Conservation (phyloP, 1,140 invertebrate genomes). For the Cyrtorhinus lividipennis region DNA sequence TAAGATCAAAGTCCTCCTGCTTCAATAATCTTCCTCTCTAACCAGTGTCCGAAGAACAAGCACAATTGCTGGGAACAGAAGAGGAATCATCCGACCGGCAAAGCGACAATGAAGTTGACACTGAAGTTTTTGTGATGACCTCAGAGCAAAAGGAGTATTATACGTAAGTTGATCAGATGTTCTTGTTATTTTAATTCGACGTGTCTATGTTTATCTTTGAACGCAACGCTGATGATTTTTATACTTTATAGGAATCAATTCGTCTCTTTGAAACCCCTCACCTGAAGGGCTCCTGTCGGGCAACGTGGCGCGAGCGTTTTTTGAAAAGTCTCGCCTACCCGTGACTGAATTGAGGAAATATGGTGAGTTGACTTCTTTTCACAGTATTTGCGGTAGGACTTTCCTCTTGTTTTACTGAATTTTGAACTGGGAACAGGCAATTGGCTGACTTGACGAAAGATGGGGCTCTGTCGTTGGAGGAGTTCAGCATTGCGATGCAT, state of each 20-base stretch:
- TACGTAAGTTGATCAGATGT: no score
- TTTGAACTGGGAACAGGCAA: no score
- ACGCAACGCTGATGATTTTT: no score
- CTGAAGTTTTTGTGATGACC: constrained; percentile 58
- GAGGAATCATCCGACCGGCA: constrained; percentile 77
- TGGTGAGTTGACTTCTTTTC: constrained; percentile 41
- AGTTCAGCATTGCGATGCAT: constrained; percentile 97
- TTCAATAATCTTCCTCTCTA: constrained; percentile 12
- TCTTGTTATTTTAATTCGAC: no score
- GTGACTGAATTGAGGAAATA: constrained; percentile 79
- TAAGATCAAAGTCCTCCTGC: no score
- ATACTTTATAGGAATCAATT: constrained; percentile 55
- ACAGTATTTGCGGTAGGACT: no score
- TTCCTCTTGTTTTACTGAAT: no score
- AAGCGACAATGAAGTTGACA: constrained; percentile 48
- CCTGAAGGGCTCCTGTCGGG: constrained; percentile 64
- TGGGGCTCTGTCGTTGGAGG: constrained; percentile 78
- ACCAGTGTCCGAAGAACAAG: constrained; percentile 55
- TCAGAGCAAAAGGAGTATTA: constrained; percentile 88
- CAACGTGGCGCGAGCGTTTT: constrained; percentile 76
- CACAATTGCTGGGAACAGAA: constrained; percentile 66
- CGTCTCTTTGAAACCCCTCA: constrained; percentile 68
- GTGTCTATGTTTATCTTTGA: no score
- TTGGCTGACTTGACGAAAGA: constrained; percentile 88
- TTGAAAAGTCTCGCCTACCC: constrained; percentile 88